Evolutionary conservation across 2,888 invertebrate species (phyloP).

Genomic region (Tribolium freemani): DNA sequence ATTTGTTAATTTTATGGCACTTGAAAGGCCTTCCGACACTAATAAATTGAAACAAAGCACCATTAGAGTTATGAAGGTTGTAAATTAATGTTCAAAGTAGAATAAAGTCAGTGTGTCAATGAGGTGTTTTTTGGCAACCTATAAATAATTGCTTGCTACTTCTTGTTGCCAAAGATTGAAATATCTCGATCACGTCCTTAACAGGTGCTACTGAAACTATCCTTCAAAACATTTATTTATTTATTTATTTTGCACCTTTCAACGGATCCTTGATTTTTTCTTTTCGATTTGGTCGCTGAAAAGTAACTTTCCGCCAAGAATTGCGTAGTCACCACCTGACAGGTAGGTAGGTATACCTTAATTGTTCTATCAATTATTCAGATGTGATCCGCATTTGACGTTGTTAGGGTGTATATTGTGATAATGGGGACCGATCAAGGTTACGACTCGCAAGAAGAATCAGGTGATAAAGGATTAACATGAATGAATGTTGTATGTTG

Average conservation of each 20-base stretch:
- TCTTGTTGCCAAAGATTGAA: background rate
- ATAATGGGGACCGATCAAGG: constrained; percentile 14
- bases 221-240: background rate
- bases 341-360: background rate
- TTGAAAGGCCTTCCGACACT: too few species aligned
- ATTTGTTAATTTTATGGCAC: too few species aligned
- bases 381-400: background rate
- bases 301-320: too few species aligned
- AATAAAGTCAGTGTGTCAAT: background rate
- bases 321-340: background rate
- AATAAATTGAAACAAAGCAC: too few species aligned
- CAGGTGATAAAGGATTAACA: background rate
- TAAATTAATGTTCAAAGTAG: too few species aligned
- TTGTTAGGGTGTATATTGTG: constrained; percentile 7
- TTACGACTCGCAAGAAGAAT: constrained; percentile 7
- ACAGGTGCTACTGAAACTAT: background rate
- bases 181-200: background rate
- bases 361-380: constrained; percentile 16
- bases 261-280: background rate
- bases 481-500: background rate
- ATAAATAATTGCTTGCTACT: background rate
- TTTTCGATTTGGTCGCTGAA: background rate
- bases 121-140: background rate
- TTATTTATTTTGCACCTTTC: background rate
- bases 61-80: too few species aligned